Percentiles rank a stretch among this genome's conserved stretches.
These are phyloP conservation scores for Onychomys arenicola DNA, from an alignment of 2,797 vertebrate species.

Conservation along the genomic window DNA sequence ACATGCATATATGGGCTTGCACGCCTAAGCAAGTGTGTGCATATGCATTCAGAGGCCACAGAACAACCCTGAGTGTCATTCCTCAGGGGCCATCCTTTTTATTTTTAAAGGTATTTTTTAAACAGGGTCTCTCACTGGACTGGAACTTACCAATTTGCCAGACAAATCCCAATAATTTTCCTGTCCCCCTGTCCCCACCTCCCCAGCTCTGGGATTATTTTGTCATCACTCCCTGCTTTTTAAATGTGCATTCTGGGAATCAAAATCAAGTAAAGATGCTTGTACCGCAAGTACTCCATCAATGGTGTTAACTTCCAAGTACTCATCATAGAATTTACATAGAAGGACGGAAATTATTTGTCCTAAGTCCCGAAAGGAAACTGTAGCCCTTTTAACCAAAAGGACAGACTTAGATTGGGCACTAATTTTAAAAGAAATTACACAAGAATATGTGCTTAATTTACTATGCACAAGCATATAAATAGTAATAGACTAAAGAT, in stretches of 20 bases:
- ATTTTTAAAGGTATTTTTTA: not conserved
- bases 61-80: not conserved
- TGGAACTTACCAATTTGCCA: not conserved
- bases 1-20: not conserved
- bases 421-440: not conserved
- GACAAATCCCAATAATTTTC: not conserved
- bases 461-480: not conserved
- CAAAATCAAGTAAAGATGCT: not conserved
- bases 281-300: too few relatives aligned
- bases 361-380: not conserved
- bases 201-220: not conserved
- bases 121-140: not conserved
- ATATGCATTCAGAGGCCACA: too few relatives aligned
- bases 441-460: not conserved
- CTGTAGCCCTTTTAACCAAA: not conserved
- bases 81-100: not conserved
- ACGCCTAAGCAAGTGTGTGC: not conserved
- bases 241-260: not conserved
- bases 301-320: not conserved
- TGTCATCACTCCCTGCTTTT: too few relatives aligned
- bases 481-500: not conserved
- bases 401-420: not conserved
- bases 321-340: not conserved
- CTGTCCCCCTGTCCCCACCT: too few relatives aligned
- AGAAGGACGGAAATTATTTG: not conserved